These are phyloP conservation scores for Chiridota heheva DNA, from an alignment of 35 echinoderm and acorn worm genomes.

Conservation along the genomic window DNA sequence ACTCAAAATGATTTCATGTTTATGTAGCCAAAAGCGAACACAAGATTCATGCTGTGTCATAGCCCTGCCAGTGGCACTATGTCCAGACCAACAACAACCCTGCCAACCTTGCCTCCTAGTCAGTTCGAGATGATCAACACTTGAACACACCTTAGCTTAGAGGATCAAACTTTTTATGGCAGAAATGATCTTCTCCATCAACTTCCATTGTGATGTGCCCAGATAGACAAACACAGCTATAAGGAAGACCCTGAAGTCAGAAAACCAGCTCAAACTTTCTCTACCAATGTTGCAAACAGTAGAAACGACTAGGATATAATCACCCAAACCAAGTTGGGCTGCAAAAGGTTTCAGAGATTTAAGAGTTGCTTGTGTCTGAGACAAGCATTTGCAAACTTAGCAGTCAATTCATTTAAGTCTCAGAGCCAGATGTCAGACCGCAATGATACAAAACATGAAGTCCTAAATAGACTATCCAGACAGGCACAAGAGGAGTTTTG, in stretches of 20 bases:
- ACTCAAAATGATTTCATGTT: constrained; percentile 46
- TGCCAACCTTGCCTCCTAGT: constrained; percentile 17
- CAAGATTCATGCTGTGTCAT: constrained; percentile 7
- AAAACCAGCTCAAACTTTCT: neutral
- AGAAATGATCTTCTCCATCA: neutral
- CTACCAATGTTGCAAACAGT: neutral
- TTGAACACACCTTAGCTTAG: constrained; percentile 11
- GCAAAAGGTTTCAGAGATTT: constrained; percentile 46
- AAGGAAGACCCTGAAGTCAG: constrained; percentile 51
- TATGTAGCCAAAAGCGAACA: constrained; percentile 54
- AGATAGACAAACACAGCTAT: neutral
- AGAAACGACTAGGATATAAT: neutral
- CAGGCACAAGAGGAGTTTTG: constrained; percentile 43
- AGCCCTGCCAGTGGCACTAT: constrained; percentile 29
- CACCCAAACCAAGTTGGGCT: neutral
- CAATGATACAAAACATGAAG: neutral
- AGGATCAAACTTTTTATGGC: constrained; percentile 59
- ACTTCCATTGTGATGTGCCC: neutral
- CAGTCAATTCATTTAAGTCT: too few relatives aligned
- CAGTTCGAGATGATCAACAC: constrained; percentile 4
- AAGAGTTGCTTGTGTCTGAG: neutral
- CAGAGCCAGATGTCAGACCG: neutral
- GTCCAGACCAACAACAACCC: constrained; percentile 36
- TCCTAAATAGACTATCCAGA: constrained; percentile 19
- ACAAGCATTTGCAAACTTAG: neutral